Evolutionary conservation across 1,140 invertebrate species (phyloP).

Genomic region (Procambarus virginalis): DNA sequence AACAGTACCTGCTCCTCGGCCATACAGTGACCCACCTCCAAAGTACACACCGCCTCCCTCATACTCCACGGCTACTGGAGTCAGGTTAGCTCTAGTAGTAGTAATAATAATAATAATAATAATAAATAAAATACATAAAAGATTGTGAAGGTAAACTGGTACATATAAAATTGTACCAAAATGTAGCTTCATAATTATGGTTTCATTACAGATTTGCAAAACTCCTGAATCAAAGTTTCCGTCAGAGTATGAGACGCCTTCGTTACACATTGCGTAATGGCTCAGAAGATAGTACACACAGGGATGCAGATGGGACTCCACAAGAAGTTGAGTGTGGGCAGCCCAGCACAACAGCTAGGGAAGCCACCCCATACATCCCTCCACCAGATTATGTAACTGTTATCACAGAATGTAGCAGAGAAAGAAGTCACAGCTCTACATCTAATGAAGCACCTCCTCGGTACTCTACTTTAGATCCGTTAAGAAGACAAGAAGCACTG

Average conservation of each 20-base stretch:
- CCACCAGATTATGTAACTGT: conserved; percentile 62
- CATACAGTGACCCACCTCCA: conserved; percentile 85
- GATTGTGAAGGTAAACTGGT: too few species aligned
- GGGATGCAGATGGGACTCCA: conserved; percentile 23
- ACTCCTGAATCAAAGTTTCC: conserved; percentile 84
- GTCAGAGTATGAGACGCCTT: conserved; percentile 85
- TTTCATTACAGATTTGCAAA: conserved; percentile 81
- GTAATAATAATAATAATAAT: too few species aligned
- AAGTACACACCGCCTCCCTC: conserved; percentile 95
- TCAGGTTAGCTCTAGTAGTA: conserved; percentile 73
- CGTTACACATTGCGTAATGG: conserved; percentile 63
- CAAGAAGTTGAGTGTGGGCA: not conserved
- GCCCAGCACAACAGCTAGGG: not conserved
- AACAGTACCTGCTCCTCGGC: conserved; percentile 68
- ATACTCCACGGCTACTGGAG: conserved; percentile 92
- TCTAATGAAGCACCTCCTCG: conserved; percentile 38
- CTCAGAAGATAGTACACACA: conserved; percentile 1
- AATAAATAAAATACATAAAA: too few species aligned
- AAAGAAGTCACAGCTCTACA: not conserved
- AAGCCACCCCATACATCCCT: conserved; percentile 54
- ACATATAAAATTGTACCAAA: too few species aligned
- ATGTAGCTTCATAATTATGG: not conserved
- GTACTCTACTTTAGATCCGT: conserved; percentile 65
- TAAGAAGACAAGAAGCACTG: conserved; percentile 59
- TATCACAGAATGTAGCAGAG: conserved; percentile 2